Evolutionary conservation across 2,113 vertebrate species (phyloP).

Genomic region (Daphoenositta chrysoptera): DNA sequence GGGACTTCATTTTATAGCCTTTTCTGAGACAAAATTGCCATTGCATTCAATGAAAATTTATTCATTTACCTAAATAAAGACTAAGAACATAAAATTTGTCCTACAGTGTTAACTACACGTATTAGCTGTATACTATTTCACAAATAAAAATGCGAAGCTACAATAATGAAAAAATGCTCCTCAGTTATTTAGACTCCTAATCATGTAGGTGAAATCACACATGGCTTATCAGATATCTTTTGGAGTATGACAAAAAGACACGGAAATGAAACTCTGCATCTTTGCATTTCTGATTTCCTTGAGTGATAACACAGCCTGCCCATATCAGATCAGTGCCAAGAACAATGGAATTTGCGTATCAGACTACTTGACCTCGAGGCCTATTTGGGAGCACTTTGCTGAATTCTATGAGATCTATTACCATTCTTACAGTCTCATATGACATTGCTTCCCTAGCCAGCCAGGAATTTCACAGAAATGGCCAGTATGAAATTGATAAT

Average conservation of each 20-base stretch:
- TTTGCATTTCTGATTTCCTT: background rate
- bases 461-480: background rate
- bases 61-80: background rate
- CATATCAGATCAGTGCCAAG: background rate
- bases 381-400: background rate
- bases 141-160: background rate
- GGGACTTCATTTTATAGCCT: background rate
- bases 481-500: background rate
- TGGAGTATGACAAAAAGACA: background rate
- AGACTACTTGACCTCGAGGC: background rate
- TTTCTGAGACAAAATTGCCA: background rate
- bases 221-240: background rate
- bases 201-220: background rate
- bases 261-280: background rate
- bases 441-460: background rate
- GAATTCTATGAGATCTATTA: background rate
- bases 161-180: background rate
- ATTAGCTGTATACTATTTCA: background rate
- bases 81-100: background rate
- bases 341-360: background rate
- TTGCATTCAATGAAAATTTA: background rate
- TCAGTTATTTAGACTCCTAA: background rate
- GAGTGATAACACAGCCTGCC: background rate
- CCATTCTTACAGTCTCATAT: background rate
- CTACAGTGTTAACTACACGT: background rate